Base-by-base conservation (phyloP, 1,140 invertebrate genomes). In the Tachypleus tridentatus region DNA sequence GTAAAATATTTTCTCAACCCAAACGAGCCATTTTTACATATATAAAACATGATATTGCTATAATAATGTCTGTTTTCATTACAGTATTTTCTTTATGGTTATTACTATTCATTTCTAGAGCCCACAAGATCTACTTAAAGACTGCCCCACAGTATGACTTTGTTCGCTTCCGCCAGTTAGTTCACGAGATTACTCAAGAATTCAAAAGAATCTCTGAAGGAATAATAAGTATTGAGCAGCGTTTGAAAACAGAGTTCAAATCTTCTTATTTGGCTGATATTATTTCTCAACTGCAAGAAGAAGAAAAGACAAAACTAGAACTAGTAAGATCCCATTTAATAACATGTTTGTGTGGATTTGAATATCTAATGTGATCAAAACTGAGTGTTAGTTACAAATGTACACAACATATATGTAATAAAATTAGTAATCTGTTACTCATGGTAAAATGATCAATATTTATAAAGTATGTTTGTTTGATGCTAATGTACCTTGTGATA, bases 161-260 rank as follows among this genome's bases (percentile, higher is more conserved):
- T 67, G 66, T 69, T 6, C 60, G 74, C 60, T 78, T 76, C 58
- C 69, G 73, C 61, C 72, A 76, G 64, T 65, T 78, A 8, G 77
- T 78, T 0, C 68, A 76, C 66, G 74, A 77, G 67, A 74, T 77
- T 5, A 77, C 77, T 51, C 67, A 76, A 62, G 75, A 76, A 57
- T 77, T 78, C 60, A 73, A 74, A 60, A 73, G 74, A 51, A 77
- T 77, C 48, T 77, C 77, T 7, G 58, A 72, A 54, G 74, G 72
- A 29, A 73, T 77, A 4, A 71, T 77, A 7, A 49, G 5, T 3
- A 74, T 77, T 51, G 71, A 74, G 58, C 65, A 68, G 9, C 65
- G 67, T 59, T 63, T 78, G 29, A 58, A 63, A 57, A 63, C 70
- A 5, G 67, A 71, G 29, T 69, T 72, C 57, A 58, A 70, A 10